A percentile compares a stretch with the other conserved stretches of the same genome.
Evolutionary conservation across 2,888 invertebrate species (phyloP).

Genomic region (Xanthorhoe spadicearia): DNA sequence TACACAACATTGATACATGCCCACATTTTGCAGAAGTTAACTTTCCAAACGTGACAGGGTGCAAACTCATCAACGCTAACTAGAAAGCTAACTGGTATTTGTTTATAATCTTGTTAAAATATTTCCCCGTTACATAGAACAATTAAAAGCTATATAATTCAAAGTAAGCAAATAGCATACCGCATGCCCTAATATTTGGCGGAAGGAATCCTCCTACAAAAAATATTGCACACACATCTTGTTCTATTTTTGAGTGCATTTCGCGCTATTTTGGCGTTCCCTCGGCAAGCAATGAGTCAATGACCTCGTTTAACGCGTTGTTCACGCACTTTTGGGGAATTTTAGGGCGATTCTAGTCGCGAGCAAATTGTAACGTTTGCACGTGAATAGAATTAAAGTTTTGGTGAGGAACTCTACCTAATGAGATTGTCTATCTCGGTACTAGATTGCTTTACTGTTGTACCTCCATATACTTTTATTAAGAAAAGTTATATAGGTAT

Average conservation of each 20-base stretch:
- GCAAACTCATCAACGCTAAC: no score
- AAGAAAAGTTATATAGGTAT: no score
- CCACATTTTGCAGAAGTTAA: no score
- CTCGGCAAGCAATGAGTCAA: conserved; percentile 79
- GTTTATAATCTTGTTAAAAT: no score
- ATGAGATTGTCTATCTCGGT: background rate
- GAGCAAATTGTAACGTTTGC: conserved; percentile 50
- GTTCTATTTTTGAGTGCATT: conserved; percentile 84
- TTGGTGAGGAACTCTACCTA: background rate
- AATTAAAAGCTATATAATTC: background rate
- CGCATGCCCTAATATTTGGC: conserved; percentile 54
- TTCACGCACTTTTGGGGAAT: conserved; percentile 83
- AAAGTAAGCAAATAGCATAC: conserved; percentile 5
- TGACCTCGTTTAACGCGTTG: conserved; percentile 82
- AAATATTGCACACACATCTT: conserved; percentile 83
- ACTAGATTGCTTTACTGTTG: background rate
- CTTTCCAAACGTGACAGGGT: no score
- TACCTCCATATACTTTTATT: no score
- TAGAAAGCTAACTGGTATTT: no score
- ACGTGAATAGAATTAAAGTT: conserved; percentile 35
- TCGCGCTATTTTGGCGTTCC: conserved; percentile 85
- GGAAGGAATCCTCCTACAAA: conserved; percentile 72
- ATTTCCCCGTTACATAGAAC: no score
- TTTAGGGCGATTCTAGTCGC: conserved; percentile 69
- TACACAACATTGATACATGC: no score